These are phyloP conservation scores for Rostratula benghalensis DNA, from an alignment of 2,113 vertebrate genomes.

Conservation along the genomic window DNA sequence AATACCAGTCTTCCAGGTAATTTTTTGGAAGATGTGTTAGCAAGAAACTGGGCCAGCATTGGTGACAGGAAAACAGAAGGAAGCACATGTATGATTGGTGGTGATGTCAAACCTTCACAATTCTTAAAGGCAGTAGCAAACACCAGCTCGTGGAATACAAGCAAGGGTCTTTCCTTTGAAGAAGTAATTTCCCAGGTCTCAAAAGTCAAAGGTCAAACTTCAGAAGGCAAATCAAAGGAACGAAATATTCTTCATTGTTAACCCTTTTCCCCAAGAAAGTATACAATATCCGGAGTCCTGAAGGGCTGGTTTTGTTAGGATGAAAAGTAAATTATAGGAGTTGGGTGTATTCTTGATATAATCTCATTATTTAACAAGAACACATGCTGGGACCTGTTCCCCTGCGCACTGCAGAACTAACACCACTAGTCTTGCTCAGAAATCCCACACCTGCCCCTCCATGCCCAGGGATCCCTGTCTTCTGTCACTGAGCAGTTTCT, in stretches of 20 bases:
- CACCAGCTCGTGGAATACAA: neutral
- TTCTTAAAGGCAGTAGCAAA: neutral
- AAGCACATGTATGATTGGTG: neutral
- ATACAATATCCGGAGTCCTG: neutral
- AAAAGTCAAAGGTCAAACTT: neutral
- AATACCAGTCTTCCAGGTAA: neutral
- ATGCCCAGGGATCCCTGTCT: neutral
- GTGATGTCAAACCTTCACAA: neutral
- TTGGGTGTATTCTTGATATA: constrained; percentile 19
- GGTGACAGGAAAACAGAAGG: neutral
- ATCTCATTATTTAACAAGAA: constrained; percentile 32
- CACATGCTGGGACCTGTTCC: neutral
- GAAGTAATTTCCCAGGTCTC: neutral
- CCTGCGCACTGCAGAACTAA: neutral
- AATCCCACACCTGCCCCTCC: neutral
- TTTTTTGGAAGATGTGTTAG: neutral
- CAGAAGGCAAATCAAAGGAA: neutral
- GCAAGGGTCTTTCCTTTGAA: neutral
- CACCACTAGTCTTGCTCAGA: neutral
- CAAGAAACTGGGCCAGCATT: neutral
- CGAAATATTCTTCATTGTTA: neutral
- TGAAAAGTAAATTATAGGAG: constrained; percentile 14
- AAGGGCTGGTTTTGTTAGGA: neutral
- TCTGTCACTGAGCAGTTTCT: neutral
- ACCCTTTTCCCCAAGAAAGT: neutral